Evolutionary conservation across 2,113 vertebrate genomes (phyloP), one percentile per base, ranked within the genome.

Genomic region (Plectropomus leopardus): DNA sequence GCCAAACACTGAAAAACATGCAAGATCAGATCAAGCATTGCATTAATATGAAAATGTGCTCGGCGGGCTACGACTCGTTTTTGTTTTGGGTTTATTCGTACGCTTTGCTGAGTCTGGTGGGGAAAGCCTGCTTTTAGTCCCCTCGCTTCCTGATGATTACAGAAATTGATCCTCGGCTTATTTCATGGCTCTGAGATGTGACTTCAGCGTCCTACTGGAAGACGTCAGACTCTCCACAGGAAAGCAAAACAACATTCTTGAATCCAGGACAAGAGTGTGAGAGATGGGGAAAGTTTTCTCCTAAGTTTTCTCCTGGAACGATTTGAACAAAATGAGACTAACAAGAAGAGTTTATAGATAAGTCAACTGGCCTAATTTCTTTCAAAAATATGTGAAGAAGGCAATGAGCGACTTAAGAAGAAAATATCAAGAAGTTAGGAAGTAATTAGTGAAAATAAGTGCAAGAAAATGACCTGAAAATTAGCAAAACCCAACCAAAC

Each of bases 181-280:
- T 61, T 68, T 68, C 67, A 7, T 0, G 16, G 30, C 57, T 55
- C 55, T 7, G 47, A 48, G 57, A 19, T 36, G 17, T 32, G 61
- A 76, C 67, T 61, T 54, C 50, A 79, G 70, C 48, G 30, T 23
- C 2, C 1, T 2, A 7, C 24, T 82, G 74, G 44, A n/a, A 69
- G 45, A 82, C 63, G 50, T 85, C 87, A 77, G 67, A 60, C 34
- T 66, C 54, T 80, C 75, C 26, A n/a, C 74, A 86, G 71, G 66
- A 80, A 80, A 79, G 30, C 42, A 81, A 75, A 88, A 80, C 75
- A 75, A 82, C 63, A 84, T 84, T 89, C 85, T 69, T 87, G 83
- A 91, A 86, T 75, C 64, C 47, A 47, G 64, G 44, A 86, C 76
- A 88, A 53, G 5, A 80, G 54, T 0, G 28, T 50, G 74, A 82